Base-by-base conservation (phyloP, 2,888 invertebrate species). In the Allacma fusca region DNA sequence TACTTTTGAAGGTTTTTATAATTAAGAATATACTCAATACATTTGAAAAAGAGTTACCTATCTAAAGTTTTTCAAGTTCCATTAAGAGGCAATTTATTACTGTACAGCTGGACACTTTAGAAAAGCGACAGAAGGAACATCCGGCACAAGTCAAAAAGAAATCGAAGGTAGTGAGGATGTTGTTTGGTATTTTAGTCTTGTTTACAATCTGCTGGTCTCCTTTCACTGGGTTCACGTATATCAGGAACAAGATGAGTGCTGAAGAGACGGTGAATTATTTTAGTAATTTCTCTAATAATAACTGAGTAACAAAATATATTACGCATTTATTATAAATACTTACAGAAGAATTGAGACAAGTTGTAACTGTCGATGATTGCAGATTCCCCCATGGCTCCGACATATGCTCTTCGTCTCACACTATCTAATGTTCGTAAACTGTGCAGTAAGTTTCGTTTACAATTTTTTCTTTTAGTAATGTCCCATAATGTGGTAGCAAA, bases 131-230 rank as follows among this genome's bases (percentile, higher is more conserved):
- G 0, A 88, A 91, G 4, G 90, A 91, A n/a, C 88, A 91, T 68
- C 90, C 91, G 0, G 87, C 90, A 13, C 88, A 89, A 0, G 89
- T 92, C 0, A 90, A 89, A 76, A 92, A 92, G 75, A 91, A 91
- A 82, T 89, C 90, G 19, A 89, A 90, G 84, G 93, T 93, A 0
- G 90, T 92, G 70, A 90, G 90, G 84, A 92, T 92, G 80, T 89
- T 93, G 68, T 91, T 93, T 43, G 89, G 91, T 26, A 90, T 94
- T 0, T 89, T 94, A 0, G 80, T 92, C 0, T 89, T 90, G 0
- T 92, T 93, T 79, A 89, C 91, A 67, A 83, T 90, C 0, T 92
- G 94, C 83, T 90, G 93, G 79, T 86, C 93, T 2, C 94, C 94
- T 0, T 93, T 93, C 82, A 93, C 93, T 1, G 89, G 90, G 0